phyloP scores from a whole-genome alignment of 2,888 invertebrate genomes.

The Pherbina coryleti region DNA sequence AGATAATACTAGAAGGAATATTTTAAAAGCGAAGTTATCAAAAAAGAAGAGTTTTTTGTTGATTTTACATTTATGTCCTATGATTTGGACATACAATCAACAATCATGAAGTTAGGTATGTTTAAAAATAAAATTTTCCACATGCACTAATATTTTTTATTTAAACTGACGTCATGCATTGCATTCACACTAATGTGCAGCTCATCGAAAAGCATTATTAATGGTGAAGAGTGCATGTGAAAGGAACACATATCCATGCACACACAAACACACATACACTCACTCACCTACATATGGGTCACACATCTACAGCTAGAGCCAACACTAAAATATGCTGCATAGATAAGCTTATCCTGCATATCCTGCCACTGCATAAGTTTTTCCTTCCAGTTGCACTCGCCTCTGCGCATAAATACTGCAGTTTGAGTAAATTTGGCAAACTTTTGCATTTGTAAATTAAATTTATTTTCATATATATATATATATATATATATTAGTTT shows the following conservation, averaged over 20 bases:
- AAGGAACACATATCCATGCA: neutral
- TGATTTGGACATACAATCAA: too few species aligned
- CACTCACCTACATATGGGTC: neutral
- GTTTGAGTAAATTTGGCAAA: neutral
- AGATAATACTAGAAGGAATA: too few species aligned
- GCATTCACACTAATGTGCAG: conserved; percentile 19
- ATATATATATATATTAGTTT: too few species aligned
- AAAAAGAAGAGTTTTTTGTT: too few species aligned
- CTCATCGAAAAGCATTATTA: conserved; percentile 26
- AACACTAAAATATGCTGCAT: neutral
- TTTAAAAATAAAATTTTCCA: too few species aligned
- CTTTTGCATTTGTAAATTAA: conserved; percentile 7
- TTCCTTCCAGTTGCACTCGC: neutral
- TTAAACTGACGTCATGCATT: neutral
- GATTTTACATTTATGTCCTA: too few species aligned
- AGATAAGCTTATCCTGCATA: neutral
- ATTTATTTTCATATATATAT: conserved; percentile 9
- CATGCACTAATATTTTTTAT: neutral
- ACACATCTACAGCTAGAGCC: too few species aligned
- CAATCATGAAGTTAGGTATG: too few species aligned
- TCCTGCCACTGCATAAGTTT: neutral
- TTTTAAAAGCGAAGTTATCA: too few species aligned
- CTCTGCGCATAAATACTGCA: neutral
- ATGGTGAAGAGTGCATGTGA: conserved; percentile 13
- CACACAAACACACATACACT: neutral